Evolutionary conservation across 92 coral and sea anemone species (phyloP).

Genomic region (Meandrina meandrites): DNA sequence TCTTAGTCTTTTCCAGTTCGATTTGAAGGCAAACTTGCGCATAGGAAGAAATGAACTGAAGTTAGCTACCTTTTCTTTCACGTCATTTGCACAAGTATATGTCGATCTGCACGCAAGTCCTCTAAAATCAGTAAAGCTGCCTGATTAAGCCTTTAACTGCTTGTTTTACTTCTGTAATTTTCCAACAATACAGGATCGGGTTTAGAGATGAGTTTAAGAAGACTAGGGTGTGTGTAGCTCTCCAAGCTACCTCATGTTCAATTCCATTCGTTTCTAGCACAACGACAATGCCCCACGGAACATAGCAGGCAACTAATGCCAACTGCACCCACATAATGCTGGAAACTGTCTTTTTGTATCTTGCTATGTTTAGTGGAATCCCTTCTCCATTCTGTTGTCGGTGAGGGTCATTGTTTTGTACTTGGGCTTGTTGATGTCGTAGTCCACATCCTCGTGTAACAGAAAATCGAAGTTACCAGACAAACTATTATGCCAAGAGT

Average conservation of each 20-base stretch:
- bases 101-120: neutral
- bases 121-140: neutral
- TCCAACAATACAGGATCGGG: neutral
- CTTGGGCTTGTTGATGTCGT: neutral
- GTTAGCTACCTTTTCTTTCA: too few relatives aligned
- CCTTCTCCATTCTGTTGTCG: neutral
- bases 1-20: too few relatives aligned
- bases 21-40: too few relatives aligned
- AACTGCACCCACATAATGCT: too few relatives aligned
- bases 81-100: too few relatives aligned
- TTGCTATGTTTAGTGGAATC: neutral
- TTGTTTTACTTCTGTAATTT: neutral
- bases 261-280: neutral
- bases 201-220: neutral
- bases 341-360: neutral
- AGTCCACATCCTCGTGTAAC: too few relatives aligned
- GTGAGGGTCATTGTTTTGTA: neutral
- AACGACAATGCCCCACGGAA: neutral
- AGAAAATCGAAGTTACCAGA: neutral
- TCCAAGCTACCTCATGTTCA: neutral
- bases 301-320: neutral
- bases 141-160: neutral
- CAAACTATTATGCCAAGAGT: neutral
- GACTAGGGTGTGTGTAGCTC: neutral
- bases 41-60: too few relatives aligned